Percentiles rank a stretch among this genome's conserved stretches.
These are phyloP conservation scores for Enteromius argenteus DNA, from an alignment of 2,797 vertebrate genomes.

Conservation along the genomic window DNA sequence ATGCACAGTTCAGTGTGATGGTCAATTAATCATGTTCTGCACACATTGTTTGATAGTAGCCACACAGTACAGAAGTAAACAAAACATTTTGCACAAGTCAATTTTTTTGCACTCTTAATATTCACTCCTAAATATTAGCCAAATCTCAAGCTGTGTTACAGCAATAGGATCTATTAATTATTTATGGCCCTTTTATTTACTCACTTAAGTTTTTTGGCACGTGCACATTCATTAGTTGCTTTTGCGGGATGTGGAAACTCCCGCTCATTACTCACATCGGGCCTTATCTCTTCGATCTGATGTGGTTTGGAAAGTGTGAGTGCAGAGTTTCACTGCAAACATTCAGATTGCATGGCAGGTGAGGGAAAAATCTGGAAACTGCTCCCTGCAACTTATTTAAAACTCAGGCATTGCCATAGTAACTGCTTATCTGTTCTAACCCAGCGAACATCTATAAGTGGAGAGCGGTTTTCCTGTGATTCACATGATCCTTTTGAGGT, in stretches of 20 bases:
- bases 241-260: slow-evolving; percentile 45
- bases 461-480: slow-evolving; percentile 40
- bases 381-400: slow-evolving; percentile 37
- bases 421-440: slow-evolving; percentile 56
- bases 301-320: slow-evolving; percentile 33
- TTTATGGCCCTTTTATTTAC: slow-evolving; percentile 38
- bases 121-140: neutral
- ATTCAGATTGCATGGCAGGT: slow-evolving; percentile 34
- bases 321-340: neutral
- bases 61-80: neutral
- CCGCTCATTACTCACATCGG: slow-evolving; percentile 33
- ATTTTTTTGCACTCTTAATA: neutral
- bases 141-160: slow-evolving; percentile 21
- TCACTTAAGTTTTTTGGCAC: slow-evolving; percentile 39
- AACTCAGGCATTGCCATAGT: slow-evolving; percentile 60
- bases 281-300: slow-evolving; percentile 12
- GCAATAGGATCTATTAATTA: slow-evolving; percentile 38
- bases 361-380: slow-evolving; percentile 28
- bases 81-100: neutral
- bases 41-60: slow-evolving; percentile 3
- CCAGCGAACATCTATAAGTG: slow-evolving; percentile 46
- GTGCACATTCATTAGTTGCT: slow-evolving; percentile 27
- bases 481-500: slow-evolving; percentile 44
- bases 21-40: slow-evolving; percentile 7
- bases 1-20: slow-evolving; percentile 10